Evolutionary conservation across 2,113 vertebrate species (phyloP).

Genomic region (Seriola quinqueradiata): DNA sequence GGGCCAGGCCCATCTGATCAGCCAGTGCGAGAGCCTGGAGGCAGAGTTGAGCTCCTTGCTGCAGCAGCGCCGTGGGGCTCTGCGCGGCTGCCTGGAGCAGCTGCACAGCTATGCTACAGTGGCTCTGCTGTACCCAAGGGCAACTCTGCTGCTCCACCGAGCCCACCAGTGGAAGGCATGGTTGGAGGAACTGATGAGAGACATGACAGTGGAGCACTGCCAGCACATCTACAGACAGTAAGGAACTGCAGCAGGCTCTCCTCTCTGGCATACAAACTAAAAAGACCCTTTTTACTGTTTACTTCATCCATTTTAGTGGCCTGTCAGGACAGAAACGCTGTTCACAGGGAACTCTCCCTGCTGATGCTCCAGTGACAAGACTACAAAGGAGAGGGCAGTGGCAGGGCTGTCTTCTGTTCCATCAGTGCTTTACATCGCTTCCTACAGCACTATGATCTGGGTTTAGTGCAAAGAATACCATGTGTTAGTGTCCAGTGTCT

Average conservation of each 20-base stretch:
- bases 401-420: too few species aligned
- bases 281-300: neutral
- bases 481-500: too few species aligned
- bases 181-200: conserved; percentile 95
- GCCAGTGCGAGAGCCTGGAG: conserved; percentile 95
- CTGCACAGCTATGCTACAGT: conserved; percentile 98
- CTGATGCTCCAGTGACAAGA: too few species aligned
- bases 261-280: neutral
- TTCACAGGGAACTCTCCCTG: too few species aligned
- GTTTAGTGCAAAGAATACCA: too few species aligned
- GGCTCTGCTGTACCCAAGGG: conserved; percentile 94
- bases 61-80: conserved; percentile 92
- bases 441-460: too few species aligned
- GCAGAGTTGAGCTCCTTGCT: conserved; percentile 91
- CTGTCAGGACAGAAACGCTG: too few species aligned
- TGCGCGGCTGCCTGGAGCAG: conserved; percentile 94
- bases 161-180: conserved; percentile 96
- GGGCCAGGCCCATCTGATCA: conserved; percentile 96
- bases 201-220: conserved; percentile 92
- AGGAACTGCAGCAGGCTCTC: conserved; percentile 6
- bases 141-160: conserved; percentile 92
- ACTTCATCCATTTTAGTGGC: neutral
- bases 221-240: conserved; percentile 94
- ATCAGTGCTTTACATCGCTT: too few species aligned
- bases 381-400: too few species aligned